A percentile compares a stretch with the other conserved stretches of the same genome.
Conservation (phyloP, 2,888 invertebrate species). For the Lucinisca nassula region DNA sequence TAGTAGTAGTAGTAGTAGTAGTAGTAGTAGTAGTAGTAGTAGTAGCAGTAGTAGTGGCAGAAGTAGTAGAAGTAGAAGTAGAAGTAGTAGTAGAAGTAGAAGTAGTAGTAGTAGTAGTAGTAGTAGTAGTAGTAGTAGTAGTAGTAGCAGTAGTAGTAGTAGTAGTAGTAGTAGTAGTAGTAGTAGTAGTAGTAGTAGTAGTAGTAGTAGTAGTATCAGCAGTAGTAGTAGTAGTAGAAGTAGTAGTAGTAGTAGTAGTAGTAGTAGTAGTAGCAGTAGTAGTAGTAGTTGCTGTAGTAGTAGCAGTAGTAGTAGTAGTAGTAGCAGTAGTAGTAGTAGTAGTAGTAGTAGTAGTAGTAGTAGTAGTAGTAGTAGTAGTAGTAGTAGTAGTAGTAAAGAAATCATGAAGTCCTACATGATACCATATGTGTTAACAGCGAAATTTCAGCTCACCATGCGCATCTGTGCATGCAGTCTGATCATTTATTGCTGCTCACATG, state of each 20-base stretch:
- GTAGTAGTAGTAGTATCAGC: background rate
- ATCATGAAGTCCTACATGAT: too few species aligned
- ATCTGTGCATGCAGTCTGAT: too few species aligned
- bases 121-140: conserved; percentile 5
- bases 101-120: background rate
- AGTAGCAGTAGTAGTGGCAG: background rate
- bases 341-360: background rate
- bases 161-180: conserved; percentile 37
- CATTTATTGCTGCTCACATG: too few species aligned
- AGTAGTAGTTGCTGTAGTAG: background rate
- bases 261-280: background rate
- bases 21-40: conserved; percentile 24
- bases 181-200: conserved; percentile 30
- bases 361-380: background rate
- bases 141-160: conserved; percentile 24
- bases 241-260: conserved; percentile 24
- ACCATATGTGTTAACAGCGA: too few species aligned
- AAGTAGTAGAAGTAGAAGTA: background rate
- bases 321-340: background rate
- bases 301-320: conserved; percentile 9
- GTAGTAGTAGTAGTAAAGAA: background rate
- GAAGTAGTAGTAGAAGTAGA: background rate
- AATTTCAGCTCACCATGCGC: too few species aligned
- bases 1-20: conserved; percentile 36
- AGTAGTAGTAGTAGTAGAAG: conserved; percentile 30